Percentiles rank a stretch among this genome's conserved stretches.
These are phyloP conservation scores for Emydoidea blandingii DNA, from an alignment of 2,797 vertebrate genomes.

Conservation along the genomic window DNA sequence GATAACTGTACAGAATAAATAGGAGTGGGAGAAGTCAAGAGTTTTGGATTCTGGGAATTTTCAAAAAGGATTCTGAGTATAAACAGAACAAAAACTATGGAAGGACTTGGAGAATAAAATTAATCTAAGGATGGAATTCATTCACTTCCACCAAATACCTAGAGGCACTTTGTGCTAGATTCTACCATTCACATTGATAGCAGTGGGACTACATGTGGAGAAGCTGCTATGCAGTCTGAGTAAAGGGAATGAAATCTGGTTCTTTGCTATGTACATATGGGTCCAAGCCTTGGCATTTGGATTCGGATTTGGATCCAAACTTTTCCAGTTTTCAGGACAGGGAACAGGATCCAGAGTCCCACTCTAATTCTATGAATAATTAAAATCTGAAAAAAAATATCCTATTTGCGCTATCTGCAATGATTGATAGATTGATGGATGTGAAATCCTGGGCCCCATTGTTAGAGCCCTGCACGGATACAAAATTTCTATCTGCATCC, in stretches of 20 bases:
- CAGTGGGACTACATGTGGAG: not conserved
- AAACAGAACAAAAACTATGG: conserved; percentile 36
- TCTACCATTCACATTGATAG: conserved; percentile 9
- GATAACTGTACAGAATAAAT: conserved; percentile 60
- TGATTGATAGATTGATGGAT: not conserved
- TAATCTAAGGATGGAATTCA: not conserved
- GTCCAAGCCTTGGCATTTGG: not conserved
- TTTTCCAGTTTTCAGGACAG: not conserved
- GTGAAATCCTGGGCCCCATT: not conserved
- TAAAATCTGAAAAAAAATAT: conserved; percentile 14
- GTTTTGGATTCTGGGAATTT: conserved; percentile 47
- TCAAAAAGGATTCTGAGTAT: conserved; percentile 60
- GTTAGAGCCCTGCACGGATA: not conserved
- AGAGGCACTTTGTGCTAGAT: conserved; percentile 20
- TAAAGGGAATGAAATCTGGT: not conserved
- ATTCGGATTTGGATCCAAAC: conserved; percentile 9
- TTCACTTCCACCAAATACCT: not conserved
- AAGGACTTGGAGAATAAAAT: not conserved
- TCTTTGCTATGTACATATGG: not conserved
- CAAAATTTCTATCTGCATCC: too few relatives aligned
- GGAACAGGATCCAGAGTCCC: conserved; percentile 10
- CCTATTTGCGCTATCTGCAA: conserved; percentile 4
- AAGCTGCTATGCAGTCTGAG: not conserved
- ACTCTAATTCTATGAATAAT: not conserved
- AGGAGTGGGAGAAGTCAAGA: conserved; percentile 65